phyloP scores from a whole-genome alignment of 2,888 invertebrate species.

The Therioaphis trifolii region DNA sequence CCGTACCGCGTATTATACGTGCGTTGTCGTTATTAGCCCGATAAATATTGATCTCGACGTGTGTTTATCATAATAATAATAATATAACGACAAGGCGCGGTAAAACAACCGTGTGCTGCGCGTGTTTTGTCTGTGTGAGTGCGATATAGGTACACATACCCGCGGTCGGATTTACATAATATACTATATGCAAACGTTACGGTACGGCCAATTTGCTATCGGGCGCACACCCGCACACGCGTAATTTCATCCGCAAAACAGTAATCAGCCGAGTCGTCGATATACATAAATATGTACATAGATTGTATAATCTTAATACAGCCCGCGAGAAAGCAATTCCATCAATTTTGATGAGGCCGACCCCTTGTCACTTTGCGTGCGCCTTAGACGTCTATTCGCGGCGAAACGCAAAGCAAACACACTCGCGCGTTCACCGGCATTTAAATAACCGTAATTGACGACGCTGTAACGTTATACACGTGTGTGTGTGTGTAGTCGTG shows the following conservation, averaged over 20 bases:
- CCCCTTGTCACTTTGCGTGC: constrained; percentile 33
- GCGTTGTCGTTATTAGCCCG: neutral
- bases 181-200: neutral
- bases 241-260: constrained; percentile 34
- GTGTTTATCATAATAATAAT: neutral
- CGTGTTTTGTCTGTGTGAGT: too few relatives aligned
- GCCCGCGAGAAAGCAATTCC: constrained; percentile 44
- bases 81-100: neutral
- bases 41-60: constrained; percentile 19
- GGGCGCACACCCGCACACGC: neutral
- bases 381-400: too few relatives aligned
- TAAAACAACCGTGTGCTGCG: neutral
- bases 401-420: constrained; percentile 46
- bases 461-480: neutral
- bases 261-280: constrained; percentile 50
- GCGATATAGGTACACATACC: neutral
- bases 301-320: too few relatives aligned
- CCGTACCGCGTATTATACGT: neutral
- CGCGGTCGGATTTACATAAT: neutral
- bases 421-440: neutral
- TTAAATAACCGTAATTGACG: constrained; percentile 54
- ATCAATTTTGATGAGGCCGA: constrained; percentile 52
- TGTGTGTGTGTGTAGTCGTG: neutral
- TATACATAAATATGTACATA: neutral
- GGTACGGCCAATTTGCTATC: constrained; percentile 5